Evolutionary conservation across 2,888 invertebrate species (phyloP), one percentile per base, ranked within the genome.

Genomic region (Sphinx pinastri): DNA sequence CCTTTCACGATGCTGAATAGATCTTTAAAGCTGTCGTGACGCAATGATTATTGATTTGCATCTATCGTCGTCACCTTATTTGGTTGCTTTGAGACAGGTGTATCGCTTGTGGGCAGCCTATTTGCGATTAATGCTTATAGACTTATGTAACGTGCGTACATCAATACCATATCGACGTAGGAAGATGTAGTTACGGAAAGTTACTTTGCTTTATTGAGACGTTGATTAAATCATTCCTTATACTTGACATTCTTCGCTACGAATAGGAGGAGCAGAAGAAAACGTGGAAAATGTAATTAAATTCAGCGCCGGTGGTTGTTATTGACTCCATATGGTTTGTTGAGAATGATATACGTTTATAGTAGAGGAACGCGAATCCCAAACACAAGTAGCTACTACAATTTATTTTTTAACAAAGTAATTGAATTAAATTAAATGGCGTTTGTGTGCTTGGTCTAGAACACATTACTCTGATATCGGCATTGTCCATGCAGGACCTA

Each of bases 41-140:
- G 88, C 86, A 90, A 90, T 81, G 74, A 71, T 80, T 84, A 86
- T 86, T 85, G 86, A 89, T 88, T 87, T 87, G 85, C 87, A 87
- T 88, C 81, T 76, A 83, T 84, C 75, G 69, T 72, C 69, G 71
- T 73, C 71, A 71, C 88, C 86, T 78, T 88, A 81, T 85, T 79
- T 75, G 82, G 83, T 69, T 73, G 45, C 71, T 74, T 72, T 67
- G 45, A 74, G 77, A 79, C 83, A 84, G 84, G 81, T 85, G 83
- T 73, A 45, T 68, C 13, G 57, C 55, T 16, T 67, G 67, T 70
- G 31, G 25, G 52, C 68, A 49, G 51, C 31, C 51, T 38, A 47
- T 51, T 68, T 67, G 67, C 52, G 14, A 67, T 67, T 49, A 59
- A 31, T 31, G 51, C 59, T 51, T 68, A 51, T 51, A 51, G 14